Conservation (phyloP, 2,888 invertebrate genomes). For the Synanthedon vespiformis region DNA sequence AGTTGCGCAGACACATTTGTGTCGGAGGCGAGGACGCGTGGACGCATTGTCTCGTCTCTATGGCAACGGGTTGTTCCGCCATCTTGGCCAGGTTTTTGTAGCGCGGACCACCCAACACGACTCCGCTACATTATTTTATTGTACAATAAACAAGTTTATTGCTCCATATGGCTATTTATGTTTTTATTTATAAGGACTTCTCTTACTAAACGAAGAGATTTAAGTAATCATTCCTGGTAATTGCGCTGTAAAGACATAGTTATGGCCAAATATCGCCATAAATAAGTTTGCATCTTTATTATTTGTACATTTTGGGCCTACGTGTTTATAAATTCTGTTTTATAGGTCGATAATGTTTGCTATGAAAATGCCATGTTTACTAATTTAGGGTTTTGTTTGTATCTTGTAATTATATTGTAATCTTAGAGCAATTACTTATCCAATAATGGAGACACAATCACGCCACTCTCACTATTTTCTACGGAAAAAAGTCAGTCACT, state of each 20-base stretch:
- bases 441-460: too few relatives aligned
- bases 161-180: slow-evolving; percentile 66
- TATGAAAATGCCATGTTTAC: too few relatives aligned
- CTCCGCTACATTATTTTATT: slow-evolving; percentile 65
- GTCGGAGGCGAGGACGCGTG: neutral
- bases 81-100: slow-evolving; percentile 48
- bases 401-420: too few relatives aligned
- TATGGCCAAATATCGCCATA: neutral
- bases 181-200: slow-evolving; percentile 65
- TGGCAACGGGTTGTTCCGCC: slow-evolving; percentile 37
- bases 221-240: slow-evolving; percentile 43
- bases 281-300: too few relatives aligned
- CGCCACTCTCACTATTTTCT: too few relatives aligned
- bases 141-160: slow-evolving; percentile 70
- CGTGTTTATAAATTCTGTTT: too few relatives aligned
- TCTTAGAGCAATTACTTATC: too few relatives aligned
- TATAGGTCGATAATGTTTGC: too few relatives aligned
- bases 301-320: too few relatives aligned
- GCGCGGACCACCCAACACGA: slow-evolving; percentile 62
- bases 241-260: slow-evolving; percentile 4
- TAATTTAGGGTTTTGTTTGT: too few relatives aligned
- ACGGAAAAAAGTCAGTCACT: too few relatives aligned
- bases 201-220: slow-evolving; percentile 41
- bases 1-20: too few relatives aligned
- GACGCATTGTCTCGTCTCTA: slow-evolving; percentile 24